A percentile compares a stretch with the other conserved stretches of the same genome.
Evolutionary conservation across 2,797 vertebrate species (phyloP).

Genomic region (Holocentrus rufus): DNA sequence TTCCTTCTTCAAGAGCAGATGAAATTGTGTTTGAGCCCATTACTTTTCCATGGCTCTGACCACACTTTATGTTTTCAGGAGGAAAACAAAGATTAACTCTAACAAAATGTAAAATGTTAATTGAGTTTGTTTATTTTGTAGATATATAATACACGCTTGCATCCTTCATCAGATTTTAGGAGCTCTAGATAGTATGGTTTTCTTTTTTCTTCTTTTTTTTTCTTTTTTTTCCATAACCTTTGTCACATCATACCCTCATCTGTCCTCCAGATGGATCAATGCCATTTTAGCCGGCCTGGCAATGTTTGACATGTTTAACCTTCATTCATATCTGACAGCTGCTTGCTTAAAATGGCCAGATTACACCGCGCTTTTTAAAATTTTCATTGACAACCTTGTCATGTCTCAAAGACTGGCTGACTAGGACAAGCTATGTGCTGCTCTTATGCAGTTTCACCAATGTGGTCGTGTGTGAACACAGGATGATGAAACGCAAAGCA

Average conservation of each 20-base stretch:
- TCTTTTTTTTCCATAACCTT: neutral
- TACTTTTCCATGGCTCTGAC: neutral
- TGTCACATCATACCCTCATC: conserved; percentile 6
- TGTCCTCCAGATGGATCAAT: conserved; percentile 25
- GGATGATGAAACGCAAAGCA: neutral
- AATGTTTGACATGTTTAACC: conserved; percentile 20
- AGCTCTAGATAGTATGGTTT: neutral
- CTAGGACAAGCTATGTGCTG: neutral
- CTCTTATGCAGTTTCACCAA: neutral
- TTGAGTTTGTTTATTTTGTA: neutral
- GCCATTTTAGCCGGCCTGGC: conserved; percentile 15
- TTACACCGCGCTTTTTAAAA: neutral
- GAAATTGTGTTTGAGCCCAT: neutral
- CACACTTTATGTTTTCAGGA: neutral
- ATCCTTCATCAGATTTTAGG: neutral
- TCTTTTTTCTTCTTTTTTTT: too few relatives aligned
- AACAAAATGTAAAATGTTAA: conserved; percentile 4
- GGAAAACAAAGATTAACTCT: neutral
- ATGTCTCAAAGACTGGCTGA: too few relatives aligned
- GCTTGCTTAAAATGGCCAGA: conserved; percentile 8
- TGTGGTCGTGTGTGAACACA: neutral
- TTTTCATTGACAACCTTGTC: too few relatives aligned
- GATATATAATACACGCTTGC: neutral
- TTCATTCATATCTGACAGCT: neutral
- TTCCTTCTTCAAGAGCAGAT: conserved; percentile 18